Conservation (phyloP, 2,113 vertebrate species). For the Labrus mixtus region DNA sequence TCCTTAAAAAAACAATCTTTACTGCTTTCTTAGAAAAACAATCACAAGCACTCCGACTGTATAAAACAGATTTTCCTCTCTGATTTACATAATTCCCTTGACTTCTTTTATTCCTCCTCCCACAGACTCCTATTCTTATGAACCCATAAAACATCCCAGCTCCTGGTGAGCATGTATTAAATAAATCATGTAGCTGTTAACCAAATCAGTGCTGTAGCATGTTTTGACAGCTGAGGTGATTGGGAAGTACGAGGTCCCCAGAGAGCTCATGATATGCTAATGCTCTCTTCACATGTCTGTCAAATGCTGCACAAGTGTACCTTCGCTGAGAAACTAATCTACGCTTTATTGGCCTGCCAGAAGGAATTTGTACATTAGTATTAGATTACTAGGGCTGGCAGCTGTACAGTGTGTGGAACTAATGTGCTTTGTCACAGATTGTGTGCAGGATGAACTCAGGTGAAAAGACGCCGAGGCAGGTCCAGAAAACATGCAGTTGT, state of each 20-base stretch:
- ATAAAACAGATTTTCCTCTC: slow-evolving; percentile 44
- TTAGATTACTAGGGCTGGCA: slow-evolving; percentile 79
- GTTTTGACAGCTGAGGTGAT: slow-evolving; percentile 44
- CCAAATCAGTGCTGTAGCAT: slow-evolving; percentile 57
- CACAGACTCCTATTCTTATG: slow-evolving; percentile 34
- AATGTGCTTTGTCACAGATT: slow-evolving; percentile 83
- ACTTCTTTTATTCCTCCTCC: slow-evolving; percentile 17
- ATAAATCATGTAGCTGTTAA: slow-evolving; percentile 57
- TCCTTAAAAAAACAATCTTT: background rate
- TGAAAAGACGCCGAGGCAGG: slow-evolving; percentile 69
- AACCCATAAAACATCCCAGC: slow-evolving; percentile 41
- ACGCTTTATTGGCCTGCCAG: slow-evolving; percentile 84
- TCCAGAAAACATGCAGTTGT: slow-evolving; percentile 48
- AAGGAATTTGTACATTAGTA: slow-evolving; percentile 81
- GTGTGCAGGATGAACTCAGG: slow-evolving; percentile 81
- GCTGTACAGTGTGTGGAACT: slow-evolving; percentile 78
- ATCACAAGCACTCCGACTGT: too few species aligned
- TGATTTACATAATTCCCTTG: slow-evolving; percentile 67
- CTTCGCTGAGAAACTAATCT: slow-evolving; percentile 80
- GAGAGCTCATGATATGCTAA: slow-evolving; percentile 79
- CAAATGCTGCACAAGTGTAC: slow-evolving; percentile 72
- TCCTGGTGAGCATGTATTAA: slow-evolving; percentile 29
- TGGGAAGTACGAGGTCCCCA: slow-evolving; percentile 44
- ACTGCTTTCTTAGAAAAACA: too few species aligned
- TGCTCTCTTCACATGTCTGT: slow-evolving; percentile 72